phyloP scores from a whole-genome alignment of 2,797 vertebrate species.

The Picus viridis region DNA sequence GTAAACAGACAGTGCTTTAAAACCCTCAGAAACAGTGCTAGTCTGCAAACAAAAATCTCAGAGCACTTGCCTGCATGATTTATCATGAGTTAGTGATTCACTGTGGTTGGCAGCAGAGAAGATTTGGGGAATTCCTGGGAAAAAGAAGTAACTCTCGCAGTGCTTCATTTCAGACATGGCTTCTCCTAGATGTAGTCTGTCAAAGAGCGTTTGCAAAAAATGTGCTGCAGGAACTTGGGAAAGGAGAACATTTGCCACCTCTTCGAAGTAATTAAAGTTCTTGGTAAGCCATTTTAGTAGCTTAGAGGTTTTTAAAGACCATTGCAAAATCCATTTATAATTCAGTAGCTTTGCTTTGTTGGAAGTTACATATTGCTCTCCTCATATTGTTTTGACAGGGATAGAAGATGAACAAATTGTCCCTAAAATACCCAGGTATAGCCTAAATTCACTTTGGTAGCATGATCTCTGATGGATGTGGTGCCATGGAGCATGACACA shows the following conservation, averaged over 20 bases:
- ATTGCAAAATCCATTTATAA: neutral
- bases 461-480: neutral
- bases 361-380: neutral
- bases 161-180: neutral
- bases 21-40: neutral
- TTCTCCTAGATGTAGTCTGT: neutral
- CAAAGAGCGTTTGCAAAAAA: neutral
- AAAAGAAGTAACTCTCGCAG: neutral
- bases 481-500: neutral
- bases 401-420: neutral
- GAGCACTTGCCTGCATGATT: neutral
- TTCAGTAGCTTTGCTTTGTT: neutral
- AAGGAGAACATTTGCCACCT: neutral
- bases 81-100: neutral
- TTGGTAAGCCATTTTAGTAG: neutral
- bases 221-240: neutral
- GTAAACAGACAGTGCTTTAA: neutral
- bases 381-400: neutral
- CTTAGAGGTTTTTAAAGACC: conserved; percentile 1
- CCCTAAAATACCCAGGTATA: neutral
- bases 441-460: neutral
- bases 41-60: neutral
- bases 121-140: neutral
- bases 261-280: conserved; percentile 11
- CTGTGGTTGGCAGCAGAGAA: neutral